These are phyloP conservation scores for Malthinus seriepunctatus DNA, from an alignment of 2,888 invertebrate genomes.

Conservation along the genomic window DNA sequence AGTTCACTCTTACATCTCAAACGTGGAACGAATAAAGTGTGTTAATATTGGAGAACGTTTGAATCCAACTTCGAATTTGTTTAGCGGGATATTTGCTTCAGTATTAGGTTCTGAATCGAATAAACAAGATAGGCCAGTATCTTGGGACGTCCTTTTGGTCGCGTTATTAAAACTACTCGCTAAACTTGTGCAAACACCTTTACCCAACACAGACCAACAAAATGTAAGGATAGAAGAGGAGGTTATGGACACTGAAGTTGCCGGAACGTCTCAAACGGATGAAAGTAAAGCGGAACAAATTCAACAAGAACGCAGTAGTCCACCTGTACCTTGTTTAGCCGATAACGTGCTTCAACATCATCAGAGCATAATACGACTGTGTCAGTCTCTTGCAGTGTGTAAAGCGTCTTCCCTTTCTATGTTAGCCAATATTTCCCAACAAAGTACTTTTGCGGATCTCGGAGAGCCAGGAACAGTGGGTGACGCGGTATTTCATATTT, in stretches of 20 bases:
- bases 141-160: constrained; percentile 72
- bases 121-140: constrained; percentile 67
- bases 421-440: constrained; percentile 55
- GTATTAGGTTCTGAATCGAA: constrained; percentile 66
- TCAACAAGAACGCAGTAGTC: constrained; percentile 48
- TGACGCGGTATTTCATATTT: constrained; percentile 85
- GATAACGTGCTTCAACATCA: constrained; percentile 76
- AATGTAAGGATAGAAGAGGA: constrained; percentile 36
- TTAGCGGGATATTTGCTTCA: constrained; percentile 78
- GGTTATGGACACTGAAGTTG: constrained; percentile 53
- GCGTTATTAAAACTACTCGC: constrained; percentile 68
- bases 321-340: constrained; percentile 68
- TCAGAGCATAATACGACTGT: constrained; percentile 80
- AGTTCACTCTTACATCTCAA: constrained; percentile 59
- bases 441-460: constrained; percentile 36
- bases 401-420: constrained; percentile 71
- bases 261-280: constrained; percentile 71
- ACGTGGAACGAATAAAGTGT: constrained; percentile 60
- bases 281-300: constrained; percentile 78
- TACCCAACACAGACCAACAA: constrained; percentile 57
- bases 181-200: constrained; percentile 65
- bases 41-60: constrained; percentile 58
- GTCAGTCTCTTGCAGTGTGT: constrained; percentile 79
- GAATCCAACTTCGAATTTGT: constrained; percentile 58
- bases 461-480: constrained; percentile 77